Evolutionary conservation across 2,113 vertebrate species (phyloP).

Genomic region (Cranoglanis bouderius): DNA sequence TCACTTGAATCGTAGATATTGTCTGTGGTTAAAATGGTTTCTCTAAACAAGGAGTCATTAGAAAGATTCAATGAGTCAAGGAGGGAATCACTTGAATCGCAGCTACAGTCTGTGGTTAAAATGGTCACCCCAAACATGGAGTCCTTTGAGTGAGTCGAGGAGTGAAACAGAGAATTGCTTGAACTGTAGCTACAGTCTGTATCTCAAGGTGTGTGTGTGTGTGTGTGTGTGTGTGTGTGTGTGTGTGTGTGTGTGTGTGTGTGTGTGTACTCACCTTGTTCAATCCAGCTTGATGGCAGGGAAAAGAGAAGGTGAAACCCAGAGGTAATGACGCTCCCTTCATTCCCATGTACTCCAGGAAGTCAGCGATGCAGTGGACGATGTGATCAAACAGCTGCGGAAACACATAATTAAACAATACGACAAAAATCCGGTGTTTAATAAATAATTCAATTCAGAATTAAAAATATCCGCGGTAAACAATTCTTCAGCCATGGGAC

Average conservation of each 20-base stretch:
- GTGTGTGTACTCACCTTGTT: conserved; percentile 79
- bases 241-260: conserved; percentile 20
- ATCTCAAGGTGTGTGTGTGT: conserved; percentile 25
- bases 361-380: conserved; percentile 88
- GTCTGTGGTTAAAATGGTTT: too few species aligned
- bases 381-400: conserved; percentile 92
- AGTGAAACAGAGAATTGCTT: neutral
- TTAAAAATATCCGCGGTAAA: neutral
- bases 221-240: conserved; percentile 21
- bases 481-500: neutral
- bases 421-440: neutral
- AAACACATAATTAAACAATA: neutral
- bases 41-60: neutral
- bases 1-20: neutral
- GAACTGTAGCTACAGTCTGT: neutral
- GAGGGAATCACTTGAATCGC: neutral
- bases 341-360: conserved; percentile 96
- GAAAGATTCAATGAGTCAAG: neutral
- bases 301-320: conserved; percentile 97
- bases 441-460: neutral
- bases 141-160: neutral
- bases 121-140: neutral
- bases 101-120: neutral
- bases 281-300: conserved; percentile 87
- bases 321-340: conserved; percentile 85